Evolutionary conservation across 2,797 vertebrate species (phyloP).

Genomic region (Molossus alvarezi): DNA sequence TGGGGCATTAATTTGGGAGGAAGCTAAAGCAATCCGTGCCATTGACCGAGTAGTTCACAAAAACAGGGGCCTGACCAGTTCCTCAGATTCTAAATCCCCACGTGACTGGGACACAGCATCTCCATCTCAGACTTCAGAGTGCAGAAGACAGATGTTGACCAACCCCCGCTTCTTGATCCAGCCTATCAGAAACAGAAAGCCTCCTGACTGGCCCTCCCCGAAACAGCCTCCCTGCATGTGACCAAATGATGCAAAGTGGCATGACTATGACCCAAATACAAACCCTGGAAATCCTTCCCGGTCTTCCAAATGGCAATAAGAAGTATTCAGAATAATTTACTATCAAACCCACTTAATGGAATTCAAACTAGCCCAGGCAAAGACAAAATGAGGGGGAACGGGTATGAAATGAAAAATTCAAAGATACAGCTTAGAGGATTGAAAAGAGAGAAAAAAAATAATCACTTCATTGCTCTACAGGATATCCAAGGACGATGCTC

Average conservation of each 20-base stretch:
- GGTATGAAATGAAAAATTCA: conserved; percentile 48
- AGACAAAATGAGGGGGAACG: background rate
- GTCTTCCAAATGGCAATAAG: conserved; percentile 19
- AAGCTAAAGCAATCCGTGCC: background rate
- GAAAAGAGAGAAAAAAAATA: conserved; percentile 22
- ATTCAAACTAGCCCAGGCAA: conserved; percentile 50
- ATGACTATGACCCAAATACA: background rate
- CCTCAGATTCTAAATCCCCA: background rate
- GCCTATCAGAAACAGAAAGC: conserved; percentile 1
- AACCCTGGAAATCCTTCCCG: background rate
- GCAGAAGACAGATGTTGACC: background rate
- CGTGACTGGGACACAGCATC: background rate
- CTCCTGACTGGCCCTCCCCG: background rate
- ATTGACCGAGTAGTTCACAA: background rate
- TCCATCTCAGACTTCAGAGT: background rate
- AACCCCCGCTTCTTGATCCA: too few relatives aligned
- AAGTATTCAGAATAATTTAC: conserved; percentile 8
- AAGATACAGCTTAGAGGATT: conserved; percentile 65
- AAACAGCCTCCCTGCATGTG: background rate
- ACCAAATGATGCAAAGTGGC: background rate
- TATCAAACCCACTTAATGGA: background rate
- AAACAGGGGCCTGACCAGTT: background rate
- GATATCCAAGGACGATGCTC: conserved; percentile 78
- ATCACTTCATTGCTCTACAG: conserved; percentile 70
- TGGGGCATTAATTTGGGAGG: background rate